These are phyloP conservation scores for Epinotia ramella DNA, from an alignment of 2,888 invertebrate genomes.

Conservation along the genomic window DNA sequence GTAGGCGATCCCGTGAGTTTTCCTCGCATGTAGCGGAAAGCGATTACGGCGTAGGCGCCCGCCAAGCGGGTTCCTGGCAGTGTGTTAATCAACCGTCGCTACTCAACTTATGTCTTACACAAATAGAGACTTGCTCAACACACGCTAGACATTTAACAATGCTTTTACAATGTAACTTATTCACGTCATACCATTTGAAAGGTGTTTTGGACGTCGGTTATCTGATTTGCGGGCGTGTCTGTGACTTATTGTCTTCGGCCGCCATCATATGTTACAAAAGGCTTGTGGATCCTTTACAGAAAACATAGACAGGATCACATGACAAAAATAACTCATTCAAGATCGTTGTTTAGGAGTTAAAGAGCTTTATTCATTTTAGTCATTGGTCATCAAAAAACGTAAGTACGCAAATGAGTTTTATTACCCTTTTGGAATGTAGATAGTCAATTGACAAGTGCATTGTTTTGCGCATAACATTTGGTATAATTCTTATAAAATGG, in stretches of 20 bases:
- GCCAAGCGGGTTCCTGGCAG: too few species aligned
- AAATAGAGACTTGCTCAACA: slow-evolving; percentile 44
- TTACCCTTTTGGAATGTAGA: too few species aligned
- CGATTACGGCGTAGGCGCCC: too few species aligned
- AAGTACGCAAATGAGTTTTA: too few species aligned
- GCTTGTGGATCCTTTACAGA: slow-evolving; percentile 50
- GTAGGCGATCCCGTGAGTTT: too few species aligned
- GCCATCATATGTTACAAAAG: slow-evolving; percentile 56
- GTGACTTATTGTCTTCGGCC: slow-evolving; percentile 66
- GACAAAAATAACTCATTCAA: slow-evolving; percentile 2
- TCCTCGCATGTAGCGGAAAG: too few species aligned
- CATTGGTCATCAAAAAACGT: too few species aligned
- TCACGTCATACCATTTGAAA: slow-evolving; percentile 69
- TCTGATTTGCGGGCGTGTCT: slow-evolving; percentile 71
- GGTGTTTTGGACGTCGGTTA: slow-evolving; percentile 65
- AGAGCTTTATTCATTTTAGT: too few species aligned
- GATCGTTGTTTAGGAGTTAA: neutral
- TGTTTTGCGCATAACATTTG: neutral
- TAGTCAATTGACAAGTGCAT: neutral
- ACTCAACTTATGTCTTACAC: slow-evolving; percentile 33
- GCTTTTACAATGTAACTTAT: slow-evolving; percentile 39
- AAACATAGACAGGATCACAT: slow-evolving; percentile 24
- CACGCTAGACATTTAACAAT: slow-evolving; percentile 20
- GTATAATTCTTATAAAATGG: neutral
- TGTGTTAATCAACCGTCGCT: slow-evolving; percentile 21